phyloP scores from a whole-genome alignment of 92 coral and sea anemone genomes.

The Paragorgia papillata region DNA sequence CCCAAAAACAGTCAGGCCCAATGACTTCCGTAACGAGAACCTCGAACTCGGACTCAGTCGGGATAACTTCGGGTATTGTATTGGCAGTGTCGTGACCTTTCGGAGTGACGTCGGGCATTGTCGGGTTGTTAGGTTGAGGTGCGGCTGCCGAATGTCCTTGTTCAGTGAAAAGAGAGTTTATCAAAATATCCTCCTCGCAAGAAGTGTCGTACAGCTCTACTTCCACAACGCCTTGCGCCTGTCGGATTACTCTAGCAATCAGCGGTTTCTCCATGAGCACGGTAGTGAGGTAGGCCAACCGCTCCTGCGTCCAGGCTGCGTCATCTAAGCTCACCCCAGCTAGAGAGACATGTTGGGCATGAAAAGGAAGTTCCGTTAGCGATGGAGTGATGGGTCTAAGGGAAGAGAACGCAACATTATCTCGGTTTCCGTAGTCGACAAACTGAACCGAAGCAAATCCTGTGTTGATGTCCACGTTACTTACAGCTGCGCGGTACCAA shows the following conservation, averaged over 20 bases:
- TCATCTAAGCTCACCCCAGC: constrained; percentile 28
- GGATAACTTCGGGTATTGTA: constrained; percentile 40
- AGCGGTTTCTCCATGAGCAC: not conserved
- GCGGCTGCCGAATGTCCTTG: not conserved
- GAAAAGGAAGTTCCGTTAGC: constrained; percentile 61
- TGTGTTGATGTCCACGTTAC: constrained; percentile 32
- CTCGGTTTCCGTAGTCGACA: constrained; percentile 89
- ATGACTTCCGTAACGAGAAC: constrained; percentile 64
- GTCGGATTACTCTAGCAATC: not conserved
- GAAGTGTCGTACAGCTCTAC: constrained; percentile 1
- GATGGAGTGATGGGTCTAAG: constrained; percentile 68
- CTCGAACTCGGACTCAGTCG: constrained; percentile 61
- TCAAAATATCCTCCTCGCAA: not conserved
- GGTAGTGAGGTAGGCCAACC: not conserved
- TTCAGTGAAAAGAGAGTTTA: not conserved
- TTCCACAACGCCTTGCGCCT: constrained; percentile 3
- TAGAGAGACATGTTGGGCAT: constrained; percentile 72
- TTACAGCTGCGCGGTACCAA: constrained; percentile 85
- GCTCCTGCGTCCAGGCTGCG: not conserved
- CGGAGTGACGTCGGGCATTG: not conserved
- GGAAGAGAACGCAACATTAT: constrained; percentile 58
- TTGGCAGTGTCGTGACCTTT: no score
- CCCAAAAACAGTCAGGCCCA: constrained; percentile 73
- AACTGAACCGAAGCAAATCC: constrained; percentile 66
- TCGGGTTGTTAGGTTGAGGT: not conserved